A percentile compares a stretch with the other conserved stretches of the same genome.
phyloP scores from a whole-genome alignment of 1,140 invertebrate genomes.

The Mya arenaria region DNA sequence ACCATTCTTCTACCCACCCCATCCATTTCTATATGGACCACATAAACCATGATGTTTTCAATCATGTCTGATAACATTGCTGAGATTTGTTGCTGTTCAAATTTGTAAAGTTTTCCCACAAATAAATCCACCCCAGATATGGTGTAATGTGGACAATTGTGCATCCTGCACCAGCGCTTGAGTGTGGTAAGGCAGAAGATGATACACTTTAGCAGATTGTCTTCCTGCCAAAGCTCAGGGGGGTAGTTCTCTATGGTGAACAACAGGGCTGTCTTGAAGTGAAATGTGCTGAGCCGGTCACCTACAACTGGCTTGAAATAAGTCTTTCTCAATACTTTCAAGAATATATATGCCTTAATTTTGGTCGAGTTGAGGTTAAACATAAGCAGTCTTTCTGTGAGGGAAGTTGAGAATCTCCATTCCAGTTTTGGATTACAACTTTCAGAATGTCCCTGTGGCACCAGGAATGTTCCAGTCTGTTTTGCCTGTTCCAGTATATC shows the following conservation, averaged over 20 bases:
- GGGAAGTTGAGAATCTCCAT: too few species aligned
- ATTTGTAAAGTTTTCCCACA: neutral
- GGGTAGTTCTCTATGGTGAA: slow-evolving; percentile 12
- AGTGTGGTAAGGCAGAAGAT: neutral
- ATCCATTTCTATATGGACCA: too few species aligned
- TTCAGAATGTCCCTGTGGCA: too few species aligned
- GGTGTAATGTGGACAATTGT: slow-evolving; percentile 24
- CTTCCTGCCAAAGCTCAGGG: neutral
- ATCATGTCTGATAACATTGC: neutral
- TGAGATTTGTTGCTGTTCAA: neutral
- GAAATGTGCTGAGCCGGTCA: neutral
- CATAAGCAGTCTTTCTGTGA: too few species aligned
- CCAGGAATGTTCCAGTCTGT: too few species aligned
- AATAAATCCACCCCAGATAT: slow-evolving; percentile 30
- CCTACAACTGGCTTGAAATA: neutral
- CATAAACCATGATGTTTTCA: too few species aligned
- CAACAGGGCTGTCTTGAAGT: slow-evolving; percentile 29
- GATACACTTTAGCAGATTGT: slow-evolving; percentile 22
- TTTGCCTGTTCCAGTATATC: too few species aligned
- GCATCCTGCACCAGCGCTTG: neutral
- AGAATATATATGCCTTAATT: too few species aligned
- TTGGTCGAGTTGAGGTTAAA: too few species aligned
- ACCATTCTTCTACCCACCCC: too few species aligned
- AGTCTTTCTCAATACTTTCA: too few species aligned
- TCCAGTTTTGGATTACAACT: too few species aligned